Evolutionary conservation across 2,797 vertebrate genomes (phyloP), one percentile per base, ranked within the genome.

Genomic region (Pseudomugil tenellus): DNA sequence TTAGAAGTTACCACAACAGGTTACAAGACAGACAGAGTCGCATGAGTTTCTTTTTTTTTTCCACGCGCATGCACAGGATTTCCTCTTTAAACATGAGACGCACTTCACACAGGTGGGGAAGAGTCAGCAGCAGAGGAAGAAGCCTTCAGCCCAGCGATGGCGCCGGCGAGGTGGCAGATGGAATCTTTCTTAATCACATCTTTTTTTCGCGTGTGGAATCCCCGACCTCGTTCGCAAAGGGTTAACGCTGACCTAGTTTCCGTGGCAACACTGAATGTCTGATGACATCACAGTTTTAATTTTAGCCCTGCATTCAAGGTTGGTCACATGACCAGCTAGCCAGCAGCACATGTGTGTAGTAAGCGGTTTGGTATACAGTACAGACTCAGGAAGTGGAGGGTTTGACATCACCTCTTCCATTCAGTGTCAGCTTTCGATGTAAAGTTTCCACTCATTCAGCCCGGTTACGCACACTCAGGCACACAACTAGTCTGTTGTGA

Each of bases 171-270:
- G 77, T 58, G 1, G 61, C 85, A 80, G 56, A 78, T 79, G 87
- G 89, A 90, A 86, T 67, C 39, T 80, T 75, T 64, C 66, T 76
- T 86, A 79, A 79, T 88, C 74, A 43, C 59, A 55, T 59, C 65
- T 73, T 77, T 25, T 49, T 21, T 72, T 63, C 0, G 67, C 54
- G 51, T 67, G 87, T 79, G 91, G 87, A 92, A 91, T 93, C 87
- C 89, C 90, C 84, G 6, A 63, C 53, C 63, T 56, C 16, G 56
- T 63, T 63, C 19, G 59, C 80, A 66, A 92, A 82, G 91, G 89
- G 91, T 94, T 94, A 94, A 93, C 39, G 1, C 69, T 92, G 92
- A 94, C 93, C 92, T 89, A 92, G 90, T 92, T 95, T 94, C 90
- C 86, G 83, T 91, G 86, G 93, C 87, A 92, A 94, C 91, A 86